These are phyloP conservation scores for Pedionomus torquatus DNA, from an alignment of 2,113 vertebrate genomes.

Conservation along the genomic window DNA sequence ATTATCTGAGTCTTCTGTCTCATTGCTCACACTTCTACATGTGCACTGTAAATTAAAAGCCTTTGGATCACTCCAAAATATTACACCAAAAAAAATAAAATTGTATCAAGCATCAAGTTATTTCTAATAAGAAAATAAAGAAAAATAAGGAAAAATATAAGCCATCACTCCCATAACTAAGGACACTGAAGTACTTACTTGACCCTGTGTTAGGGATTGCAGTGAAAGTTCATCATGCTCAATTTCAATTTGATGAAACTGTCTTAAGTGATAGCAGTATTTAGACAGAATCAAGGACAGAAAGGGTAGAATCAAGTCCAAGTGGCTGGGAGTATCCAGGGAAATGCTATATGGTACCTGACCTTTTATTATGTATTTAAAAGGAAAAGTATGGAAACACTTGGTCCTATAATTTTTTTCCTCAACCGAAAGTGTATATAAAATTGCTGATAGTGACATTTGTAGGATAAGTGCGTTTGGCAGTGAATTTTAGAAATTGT, in stretches of 20 bases:
- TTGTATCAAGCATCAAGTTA: background rate
- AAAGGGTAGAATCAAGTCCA: background rate
- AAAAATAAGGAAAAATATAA: background rate
- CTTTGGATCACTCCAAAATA: background rate
- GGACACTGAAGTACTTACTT: background rate
- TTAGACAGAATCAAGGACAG: background rate
- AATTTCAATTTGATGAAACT: background rate
- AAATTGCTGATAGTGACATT: constrained; percentile 59
- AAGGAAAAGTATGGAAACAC: background rate
- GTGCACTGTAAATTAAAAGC: background rate
- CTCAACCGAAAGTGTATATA: background rate
- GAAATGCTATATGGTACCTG: background rate
- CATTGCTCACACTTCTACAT: background rate
- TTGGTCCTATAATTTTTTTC: background rate
- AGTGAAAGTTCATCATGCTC: background rate
- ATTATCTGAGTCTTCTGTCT: background rate
- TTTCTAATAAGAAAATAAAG: background rate
- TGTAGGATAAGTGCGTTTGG: constrained; percentile 47
- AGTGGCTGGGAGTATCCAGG: background rate
- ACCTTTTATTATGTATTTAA: constrained; percentile 8
- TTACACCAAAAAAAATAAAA: background rate
- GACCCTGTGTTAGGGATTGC: fast-evolving
- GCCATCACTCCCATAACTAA: background rate
- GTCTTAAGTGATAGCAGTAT: background rate
- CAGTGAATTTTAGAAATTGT: constrained; percentile 48